Conservation (phyloP, 2,113 vertebrate genomes). For the Castor canadensis region DNA sequence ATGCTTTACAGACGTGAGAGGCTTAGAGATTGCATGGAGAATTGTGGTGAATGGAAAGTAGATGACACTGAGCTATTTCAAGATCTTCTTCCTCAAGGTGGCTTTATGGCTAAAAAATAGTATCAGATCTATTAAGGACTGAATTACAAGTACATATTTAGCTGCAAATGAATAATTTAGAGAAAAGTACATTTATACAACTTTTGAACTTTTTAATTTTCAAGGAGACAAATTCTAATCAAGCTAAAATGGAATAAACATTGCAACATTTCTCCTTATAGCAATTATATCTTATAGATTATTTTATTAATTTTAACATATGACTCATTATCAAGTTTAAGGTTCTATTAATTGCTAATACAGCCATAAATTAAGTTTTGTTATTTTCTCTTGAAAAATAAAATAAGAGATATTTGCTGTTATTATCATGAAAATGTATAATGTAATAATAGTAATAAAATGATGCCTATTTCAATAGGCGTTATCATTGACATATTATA, state of each 20-base stretch:
- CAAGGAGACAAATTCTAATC: constrained; percentile 11
- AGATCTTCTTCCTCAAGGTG: not conserved
- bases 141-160: not conserved
- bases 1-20: not conserved
- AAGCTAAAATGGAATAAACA: not conserved
- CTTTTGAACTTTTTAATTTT: constrained; percentile 27
- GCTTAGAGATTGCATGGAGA: not conserved
- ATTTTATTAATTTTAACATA: constrained; percentile 41
- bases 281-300: not conserved
- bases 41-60: not conserved
- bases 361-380: not conserved
- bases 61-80: not conserved
- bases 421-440: constrained; percentile 26
- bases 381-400: constrained; percentile 50
- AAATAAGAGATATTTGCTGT: not conserved
- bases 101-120: not conserved
- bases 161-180: not conserved
- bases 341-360: not conserved
- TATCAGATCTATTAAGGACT: not conserved
- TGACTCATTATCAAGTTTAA: constrained; percentile 59
- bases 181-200: not conserved
- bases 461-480: not conserved
- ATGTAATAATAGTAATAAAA: constrained; percentile 22
- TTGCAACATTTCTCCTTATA: not conserved
- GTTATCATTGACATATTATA: not conserved